Evolutionary conservation across 1,140 invertebrate genomes (phyloP), one percentile per base, ranked within the genome.

Genomic region (Danaus plexippus): DNA sequence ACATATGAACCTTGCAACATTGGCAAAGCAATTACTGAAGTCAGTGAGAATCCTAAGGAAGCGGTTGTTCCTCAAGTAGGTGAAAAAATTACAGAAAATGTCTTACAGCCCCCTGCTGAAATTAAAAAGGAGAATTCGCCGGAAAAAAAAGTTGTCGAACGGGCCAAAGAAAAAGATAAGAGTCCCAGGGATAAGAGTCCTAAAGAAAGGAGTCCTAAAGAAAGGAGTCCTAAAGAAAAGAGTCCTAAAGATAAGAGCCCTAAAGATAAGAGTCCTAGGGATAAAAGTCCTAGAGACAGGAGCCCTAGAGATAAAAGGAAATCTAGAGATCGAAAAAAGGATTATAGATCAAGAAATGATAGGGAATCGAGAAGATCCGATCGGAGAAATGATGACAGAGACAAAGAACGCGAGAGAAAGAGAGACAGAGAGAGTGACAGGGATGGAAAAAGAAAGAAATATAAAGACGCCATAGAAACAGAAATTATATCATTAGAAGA

Each of bases 401-500:
- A 75, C 18, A 68, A 69, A 46, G 54, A 62, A 64, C 52, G 54
- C 66, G 63, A 64, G 57, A 61, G 47, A 52, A 57, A 54, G 22
- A 49, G 48, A 63, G 51, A 60, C 41, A 56, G 44, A 66, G 18
- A 64, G 55, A 54, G 63, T 51, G 64, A 72, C 8, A 73, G 61
- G 55, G 59, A 79, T 11, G 71, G 62, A 58, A 84, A 73, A 66
- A 76, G 58, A 52, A 61, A 43, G 22, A 76, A 69, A 46, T 40
- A 56, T 7, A 73, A 69, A 47, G 71, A 78, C 5, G 69, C 71
- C 3, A 22, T 73, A n/a, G 75, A 75, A 40, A 71, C 51, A 41
- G 84, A 84, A 52, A 75, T 87, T 42, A 87, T 87, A 52, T 79
- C 77, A 0, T 51, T 87, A n/a, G 80, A 78, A 32, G 84, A 87